Percentiles rank a stretch among this genome's conserved stretches.
These are phyloP conservation scores for Tigriopus californicus DNA, from an alignment of 2,888 invertebrate species.

Conservation along the genomic window DNA sequence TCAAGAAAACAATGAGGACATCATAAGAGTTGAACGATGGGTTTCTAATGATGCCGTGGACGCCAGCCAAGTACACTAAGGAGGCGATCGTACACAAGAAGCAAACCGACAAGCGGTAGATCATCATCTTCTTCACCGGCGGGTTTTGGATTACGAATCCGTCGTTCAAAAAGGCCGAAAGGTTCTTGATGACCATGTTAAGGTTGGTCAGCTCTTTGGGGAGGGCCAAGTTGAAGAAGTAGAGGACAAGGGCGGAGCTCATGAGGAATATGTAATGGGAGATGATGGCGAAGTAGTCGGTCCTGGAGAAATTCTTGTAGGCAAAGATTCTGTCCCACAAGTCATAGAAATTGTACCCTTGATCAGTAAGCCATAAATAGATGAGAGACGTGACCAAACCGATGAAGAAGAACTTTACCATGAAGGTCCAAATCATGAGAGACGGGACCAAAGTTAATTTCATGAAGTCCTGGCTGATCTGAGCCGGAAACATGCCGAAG, in stretches of 20 bases:
- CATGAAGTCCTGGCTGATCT: not conserved
- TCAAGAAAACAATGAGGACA: not conserved
- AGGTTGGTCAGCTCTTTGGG: not conserved
- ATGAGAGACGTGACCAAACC: not conserved
- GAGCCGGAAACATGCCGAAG: not conserved
- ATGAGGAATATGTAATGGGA: not conserved
- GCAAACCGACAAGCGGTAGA: not conserved
- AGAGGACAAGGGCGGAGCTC: not conserved
- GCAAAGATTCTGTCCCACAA: too few relatives aligned
- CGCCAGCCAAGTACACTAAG: not conserved
- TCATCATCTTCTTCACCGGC: not conserved
- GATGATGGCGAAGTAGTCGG: not conserved
- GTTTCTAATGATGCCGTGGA: not conserved
- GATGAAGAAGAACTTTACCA: not conserved
- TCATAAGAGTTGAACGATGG: not conserved
- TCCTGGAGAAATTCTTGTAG: not conserved
- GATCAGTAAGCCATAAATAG: not conserved
- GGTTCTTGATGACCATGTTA: not conserved
- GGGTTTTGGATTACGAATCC: not conserved
- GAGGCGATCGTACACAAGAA: constrained; percentile 1
- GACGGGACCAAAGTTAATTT: not conserved
- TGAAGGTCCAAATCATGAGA: not conserved
- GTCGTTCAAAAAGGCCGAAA: not conserved
- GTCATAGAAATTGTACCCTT: too few relatives aligned
- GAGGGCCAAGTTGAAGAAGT: not conserved